Evolutionary conservation across 2,797 vertebrate species (phyloP), one percentile per base, ranked within the genome.

Genomic region (Microctenopoma lineatum): DNA sequence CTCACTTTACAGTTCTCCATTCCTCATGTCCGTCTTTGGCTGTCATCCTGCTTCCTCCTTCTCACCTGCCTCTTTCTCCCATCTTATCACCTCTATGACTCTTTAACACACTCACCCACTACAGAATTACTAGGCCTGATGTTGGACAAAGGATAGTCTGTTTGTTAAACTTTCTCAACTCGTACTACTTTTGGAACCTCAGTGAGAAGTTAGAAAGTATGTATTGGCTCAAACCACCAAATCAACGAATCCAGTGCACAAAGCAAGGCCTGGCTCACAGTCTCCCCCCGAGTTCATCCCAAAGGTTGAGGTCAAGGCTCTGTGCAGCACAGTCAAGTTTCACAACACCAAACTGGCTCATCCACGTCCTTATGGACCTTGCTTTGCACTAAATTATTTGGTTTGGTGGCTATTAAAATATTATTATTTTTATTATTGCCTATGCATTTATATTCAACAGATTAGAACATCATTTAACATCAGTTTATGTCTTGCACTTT

Each of bases 161-260:
- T 67, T 59, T 74, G 45, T 34, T 69, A n/a, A 70, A 46, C 51
- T 58, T 59, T 58, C 26, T 25, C 18, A 60, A 21, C 39, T 71
- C 44, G 41, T 45, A 34, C 50, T 65, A 26, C 5, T 36, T 41
- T 26, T 52, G 57, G 27, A 60, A n/a, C 7, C 0, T 2, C 53
- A 67, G 0, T 21, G 29, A 51, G 18, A 34, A 42, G 53, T 54
- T 45, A 29, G 18, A 8, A 2, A 4, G 38, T 39, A 14, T 18
- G 7, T 34, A 18, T 10, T 34, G 47, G 44, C 26, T 29, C 27
- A 29, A 2, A 2, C 4, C 29, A 32, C 29, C 29, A 32, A 32
- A 32, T 32, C 29, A 32, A 32, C 7, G 29, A 32, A 32, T 32
- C 7, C 4, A 32, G 29, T 32, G 29, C 29, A 32, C 29, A 32